These are phyloP conservation scores for Hypsopygia costalis DNA, from an alignment of 2,888 invertebrate species.

Conservation along the genomic window DNA sequence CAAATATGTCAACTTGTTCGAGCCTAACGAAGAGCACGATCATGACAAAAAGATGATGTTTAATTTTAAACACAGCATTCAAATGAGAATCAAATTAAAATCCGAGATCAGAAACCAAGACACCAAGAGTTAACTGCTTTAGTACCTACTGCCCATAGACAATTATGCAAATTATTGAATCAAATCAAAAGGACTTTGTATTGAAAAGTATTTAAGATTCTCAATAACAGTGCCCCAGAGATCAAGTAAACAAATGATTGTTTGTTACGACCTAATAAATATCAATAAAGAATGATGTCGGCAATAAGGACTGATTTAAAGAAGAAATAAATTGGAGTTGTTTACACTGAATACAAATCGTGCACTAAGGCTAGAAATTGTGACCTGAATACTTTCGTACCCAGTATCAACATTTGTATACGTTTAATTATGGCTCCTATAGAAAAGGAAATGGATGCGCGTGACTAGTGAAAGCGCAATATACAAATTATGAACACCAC, in stretches of 20 bases:
- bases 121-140: too few species aligned
- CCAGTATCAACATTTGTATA: slow-evolving; percentile 27
- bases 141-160: too few species aligned
- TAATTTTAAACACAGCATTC: background rate
- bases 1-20: slow-evolving; percentile 60
- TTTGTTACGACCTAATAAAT: slow-evolving; percentile 32
- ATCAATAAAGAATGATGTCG: slow-evolving; percentile 39
- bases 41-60: slow-evolving; percentile 36
- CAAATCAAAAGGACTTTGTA: too few species aligned
- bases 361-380: background rate
- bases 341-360: background rate
- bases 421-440: slow-evolving; percentile 31
- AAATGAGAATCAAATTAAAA: background rate
- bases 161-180: too few species aligned
- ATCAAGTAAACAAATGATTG: slow-evolving; percentile 14
- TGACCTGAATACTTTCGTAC: background rate
- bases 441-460: slow-evolving; percentile 26
- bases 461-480: slow-evolving; percentile 2
- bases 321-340: background rate
- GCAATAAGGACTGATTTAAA: slow-evolving; percentile 8
- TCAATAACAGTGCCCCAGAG: slow-evolving; percentile 12
- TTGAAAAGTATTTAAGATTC: slow-evolving; percentile 2
- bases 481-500: background rate
- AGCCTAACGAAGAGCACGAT: slow-evolving; percentile 37
- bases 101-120: too few species aligned